Evolutionary conservation across 2,797 vertebrate species (phyloP), one percentile per base, ranked within the genome.

Genomic region (Ctenopoma multispine): DNA sequence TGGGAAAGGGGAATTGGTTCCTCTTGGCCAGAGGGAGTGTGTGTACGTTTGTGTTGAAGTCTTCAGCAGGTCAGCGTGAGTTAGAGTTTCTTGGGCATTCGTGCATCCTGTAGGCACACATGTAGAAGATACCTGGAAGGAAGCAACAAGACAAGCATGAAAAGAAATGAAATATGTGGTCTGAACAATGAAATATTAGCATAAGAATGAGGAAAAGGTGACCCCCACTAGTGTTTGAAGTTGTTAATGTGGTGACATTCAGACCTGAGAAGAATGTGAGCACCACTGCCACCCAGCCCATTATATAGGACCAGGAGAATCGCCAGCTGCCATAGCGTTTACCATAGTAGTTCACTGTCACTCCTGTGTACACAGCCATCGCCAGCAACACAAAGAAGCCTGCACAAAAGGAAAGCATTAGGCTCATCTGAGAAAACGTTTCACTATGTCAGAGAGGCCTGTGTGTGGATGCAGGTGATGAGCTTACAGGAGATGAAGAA

Each of bases 71-170:
- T 94, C 86, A 95, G 84, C 92, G 93, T 1, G 94, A 87, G 86
- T 93, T 93, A 0, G 94, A 86, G 83, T 92, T 94, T 88, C 93
- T 93, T 71, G 94, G 93, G 89, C 93, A 93, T 91, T 92, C 92
- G 0, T 95, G 93, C 94, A 94, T 95, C 77, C 95, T 90, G 82
- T 95, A 95, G 83, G 95, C 95, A 77, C 94, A 95, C 94, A 96
- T 95, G 92, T 94, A 96, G 92, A 95, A 95, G 82, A 95, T 95
- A 81, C 94, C 94, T 95, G 17, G 21, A 80, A 72, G 6, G 77
- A 1, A 48, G 12, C 2, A 20, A 68, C 2, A 13, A 2, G 1
- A 1, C 40, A 1, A 15, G 36, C 13, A 2, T 0, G 4, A 5
- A 15, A 8, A 53, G 1, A 36, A 17, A 18, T 13, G 4, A 3